Conservation (phyloP, 2,797 vertebrate species). For the Lagorchestes hirsutus region DNA sequence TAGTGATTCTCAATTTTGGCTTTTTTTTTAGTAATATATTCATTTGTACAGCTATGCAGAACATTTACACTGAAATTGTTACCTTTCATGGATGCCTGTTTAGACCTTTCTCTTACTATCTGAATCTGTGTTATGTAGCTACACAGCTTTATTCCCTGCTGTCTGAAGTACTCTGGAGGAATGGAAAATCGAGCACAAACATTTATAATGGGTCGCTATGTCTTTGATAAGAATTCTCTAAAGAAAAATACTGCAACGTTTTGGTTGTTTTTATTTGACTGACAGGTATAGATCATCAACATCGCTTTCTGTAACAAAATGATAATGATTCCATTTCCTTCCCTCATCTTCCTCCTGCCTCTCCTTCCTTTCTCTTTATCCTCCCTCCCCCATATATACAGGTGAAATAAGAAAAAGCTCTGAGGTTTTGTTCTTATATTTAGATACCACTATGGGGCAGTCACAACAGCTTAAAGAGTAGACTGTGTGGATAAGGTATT, state of each 20-base stretch:
- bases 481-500: constrained; percentile 66
- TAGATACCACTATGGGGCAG: constrained; percentile 81
- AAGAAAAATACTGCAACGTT: constrained; percentile 63
- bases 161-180: constrained; percentile 71
- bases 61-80: constrained; percentile 62
- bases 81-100: constrained; percentile 72
- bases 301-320: constrained; percentile 72
- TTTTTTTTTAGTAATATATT: constrained; percentile 28
- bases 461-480: constrained; percentile 80
- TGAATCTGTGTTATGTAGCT: constrained; percentile 74
- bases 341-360: constrained; percentile 43
- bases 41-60: background rate
- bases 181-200: constrained; percentile 72
- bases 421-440: constrained; percentile 77
- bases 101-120: constrained; percentile 74
- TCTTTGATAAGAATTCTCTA: constrained; percentile 71
- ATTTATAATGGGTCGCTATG: constrained; percentile 57
- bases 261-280: constrained; percentile 70
- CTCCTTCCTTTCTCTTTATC: background rate
- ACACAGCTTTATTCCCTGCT: constrained; percentile 67
- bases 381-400: constrained; percentile 46
- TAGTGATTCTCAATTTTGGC: background rate
- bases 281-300: constrained; percentile 79
- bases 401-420: constrained; percentile 69
- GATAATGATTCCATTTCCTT: constrained; percentile 73